phyloP scores from a whole-genome alignment of 2,888 invertebrate species.

The Lithophane socia region DNA sequence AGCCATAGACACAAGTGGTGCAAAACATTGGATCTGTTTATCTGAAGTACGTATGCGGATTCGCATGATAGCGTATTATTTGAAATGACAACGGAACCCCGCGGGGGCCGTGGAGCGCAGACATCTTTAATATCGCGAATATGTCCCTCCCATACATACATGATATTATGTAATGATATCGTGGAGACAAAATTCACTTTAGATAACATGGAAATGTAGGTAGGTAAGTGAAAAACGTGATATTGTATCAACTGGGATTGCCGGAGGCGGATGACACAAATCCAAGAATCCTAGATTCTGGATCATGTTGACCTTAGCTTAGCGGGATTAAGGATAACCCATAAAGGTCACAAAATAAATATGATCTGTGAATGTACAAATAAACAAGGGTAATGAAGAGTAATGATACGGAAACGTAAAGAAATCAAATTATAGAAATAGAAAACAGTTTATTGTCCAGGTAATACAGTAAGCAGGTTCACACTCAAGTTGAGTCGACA shows the following conservation, averaged over 20 bases:
- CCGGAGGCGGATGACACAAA: not conserved
- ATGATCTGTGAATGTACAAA: not conserved
- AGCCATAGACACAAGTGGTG: not conserved
- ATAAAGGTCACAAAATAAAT: not conserved
- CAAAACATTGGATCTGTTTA: constrained; percentile 12
- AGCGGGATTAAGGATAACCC: not conserved
- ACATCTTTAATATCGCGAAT: constrained; percentile 57
- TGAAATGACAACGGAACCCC: constrained; percentile 51
- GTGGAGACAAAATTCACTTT: constrained; percentile 40
- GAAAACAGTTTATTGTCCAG: not conserved
- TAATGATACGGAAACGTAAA: not conserved
- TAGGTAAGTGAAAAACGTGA: constrained; percentile 26
- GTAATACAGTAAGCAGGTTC: not conserved
- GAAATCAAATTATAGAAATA: not conserved
- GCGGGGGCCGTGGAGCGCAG: constrained; percentile 31
- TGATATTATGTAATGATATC: constrained; percentile 50
- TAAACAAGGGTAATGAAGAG: constrained; percentile 3
- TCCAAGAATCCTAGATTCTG: not conserved
- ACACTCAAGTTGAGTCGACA: not conserved
- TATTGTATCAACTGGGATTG: not conserved
- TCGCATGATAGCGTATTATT: constrained; percentile 48
- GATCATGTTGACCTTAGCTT: not conserved
- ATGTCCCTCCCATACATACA: constrained; percentile 40
- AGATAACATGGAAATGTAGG: constrained; percentile 19
- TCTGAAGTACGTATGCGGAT: constrained; percentile 15